phyloP scores from a whole-genome alignment of 1,140 invertebrate species.

The Hermetia illucens region DNA sequence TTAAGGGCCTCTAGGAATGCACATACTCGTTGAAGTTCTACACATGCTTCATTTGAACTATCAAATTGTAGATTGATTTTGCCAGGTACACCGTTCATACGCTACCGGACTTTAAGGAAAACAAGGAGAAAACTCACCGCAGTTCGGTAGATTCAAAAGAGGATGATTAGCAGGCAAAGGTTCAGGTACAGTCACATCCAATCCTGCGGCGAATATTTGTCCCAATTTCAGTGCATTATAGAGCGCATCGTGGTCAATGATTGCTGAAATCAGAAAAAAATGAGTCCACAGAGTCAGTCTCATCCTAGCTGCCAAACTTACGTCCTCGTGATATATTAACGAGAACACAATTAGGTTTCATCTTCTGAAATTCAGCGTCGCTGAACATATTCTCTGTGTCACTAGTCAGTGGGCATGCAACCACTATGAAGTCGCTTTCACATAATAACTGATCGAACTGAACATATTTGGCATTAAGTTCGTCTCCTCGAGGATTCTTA shows the following conservation, averaged over 20 bases:
- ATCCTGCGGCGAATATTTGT: slow-evolving; percentile 71
- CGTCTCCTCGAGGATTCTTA: slow-evolving; percentile 41
- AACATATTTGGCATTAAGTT: slow-evolving; percentile 47
- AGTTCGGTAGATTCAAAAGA: slow-evolving; percentile 62
- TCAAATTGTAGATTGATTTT: too few species aligned
- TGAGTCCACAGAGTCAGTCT: slow-evolving; percentile 6
- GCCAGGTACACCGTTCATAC: too few species aligned
- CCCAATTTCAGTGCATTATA: slow-evolving; percentile 59
- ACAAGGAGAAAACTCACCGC: too few species aligned
- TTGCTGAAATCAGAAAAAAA: slow-evolving; percentile 31
- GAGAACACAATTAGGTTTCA: slow-evolving; percentile 60
- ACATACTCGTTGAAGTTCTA: too few species aligned
- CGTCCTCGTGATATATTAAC: slow-evolving; percentile 60
- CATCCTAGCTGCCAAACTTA: slow-evolving; percentile 64
- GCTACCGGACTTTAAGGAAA: too few species aligned
- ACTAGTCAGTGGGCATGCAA: slow-evolving; percentile 44
- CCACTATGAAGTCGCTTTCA: slow-evolving; percentile 56
- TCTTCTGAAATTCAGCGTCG: slow-evolving; percentile 45
- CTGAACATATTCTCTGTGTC: slow-evolving; percentile 56
- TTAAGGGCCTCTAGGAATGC: too few species aligned
- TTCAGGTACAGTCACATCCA: slow-evolving; percentile 88
- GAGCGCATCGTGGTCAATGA: slow-evolving; percentile 65
- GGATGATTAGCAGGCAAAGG: slow-evolving; percentile 65
- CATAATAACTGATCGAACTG: slow-evolving; percentile 45
- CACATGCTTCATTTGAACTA: too few species aligned